Evolutionary conservation across 2,113 vertebrate species (phyloP).

Genomic region (Pteruthius melanotis): DNA sequence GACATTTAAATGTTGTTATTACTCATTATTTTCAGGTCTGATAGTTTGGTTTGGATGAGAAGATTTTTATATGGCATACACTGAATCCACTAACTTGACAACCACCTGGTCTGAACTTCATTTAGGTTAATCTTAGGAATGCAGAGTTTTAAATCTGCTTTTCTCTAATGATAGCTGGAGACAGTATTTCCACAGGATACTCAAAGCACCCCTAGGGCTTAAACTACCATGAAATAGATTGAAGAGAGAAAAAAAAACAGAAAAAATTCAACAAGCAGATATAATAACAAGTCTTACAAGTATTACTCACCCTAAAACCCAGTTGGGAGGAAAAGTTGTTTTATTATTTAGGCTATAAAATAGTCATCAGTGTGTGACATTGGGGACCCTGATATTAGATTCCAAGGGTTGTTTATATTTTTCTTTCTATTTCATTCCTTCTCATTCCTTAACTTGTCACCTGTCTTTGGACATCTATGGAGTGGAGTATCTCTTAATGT

Average conservation of each 20-base stretch:
- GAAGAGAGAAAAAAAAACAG: not conserved
- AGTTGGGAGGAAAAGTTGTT: not conserved
- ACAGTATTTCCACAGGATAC: not conserved
- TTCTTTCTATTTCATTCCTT: not conserved
- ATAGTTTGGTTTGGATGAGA: not conserved
- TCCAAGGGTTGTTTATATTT: not conserved
- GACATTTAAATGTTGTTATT: not conserved
- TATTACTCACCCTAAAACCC: not conserved
- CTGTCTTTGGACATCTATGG: not conserved
- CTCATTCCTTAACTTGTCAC: not conserved
- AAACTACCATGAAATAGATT: not conserved
- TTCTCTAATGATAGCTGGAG: not conserved
- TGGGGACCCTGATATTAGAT: not conserved
- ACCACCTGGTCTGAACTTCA: not conserved
- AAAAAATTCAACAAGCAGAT: not conserved
- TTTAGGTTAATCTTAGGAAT: not conserved
- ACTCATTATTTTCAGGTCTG: not conserved
- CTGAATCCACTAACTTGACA: not conserved
- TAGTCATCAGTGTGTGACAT: not conserved
- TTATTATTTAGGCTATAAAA: not conserved
- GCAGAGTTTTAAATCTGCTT: not conserved
- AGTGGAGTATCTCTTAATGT: not conserved
- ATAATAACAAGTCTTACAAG: not conserved
- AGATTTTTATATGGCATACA: not conserved
- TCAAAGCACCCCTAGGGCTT: not conserved